These are phyloP conservation scores for Girardia tigrina DNA, from an alignment of 2,888 invertebrate genomes.

Conservation along the genomic window DNA sequence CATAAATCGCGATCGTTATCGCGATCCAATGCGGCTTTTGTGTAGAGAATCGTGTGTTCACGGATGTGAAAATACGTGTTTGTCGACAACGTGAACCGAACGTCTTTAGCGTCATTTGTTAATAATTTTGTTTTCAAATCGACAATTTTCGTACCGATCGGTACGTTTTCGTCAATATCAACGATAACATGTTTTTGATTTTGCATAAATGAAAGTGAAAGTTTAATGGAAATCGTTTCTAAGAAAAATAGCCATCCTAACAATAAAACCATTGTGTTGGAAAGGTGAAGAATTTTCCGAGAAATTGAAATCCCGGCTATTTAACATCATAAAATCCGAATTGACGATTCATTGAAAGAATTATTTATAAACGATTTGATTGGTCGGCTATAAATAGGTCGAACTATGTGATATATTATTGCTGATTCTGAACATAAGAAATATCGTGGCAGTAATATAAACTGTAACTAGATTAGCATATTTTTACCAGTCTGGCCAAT, in stretches of 20 bases:
- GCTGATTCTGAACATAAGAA: not conserved
- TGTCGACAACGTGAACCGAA: not conserved
- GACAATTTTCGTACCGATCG: not conserved
- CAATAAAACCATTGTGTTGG: too few species aligned
- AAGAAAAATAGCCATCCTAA: not conserved
- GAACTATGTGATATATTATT: not conserved
- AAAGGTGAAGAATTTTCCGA: not conserved
- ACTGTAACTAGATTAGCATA: not conserved
- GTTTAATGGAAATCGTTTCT: not conserved
- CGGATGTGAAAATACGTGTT: conserved; percentile 2
- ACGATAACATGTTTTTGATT: not conserved
- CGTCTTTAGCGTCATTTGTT: not conserved
- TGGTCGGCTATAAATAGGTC: not conserved
- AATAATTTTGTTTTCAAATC: not conserved
- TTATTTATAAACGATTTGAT: not conserved
- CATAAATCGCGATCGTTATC: conserved; percentile 24
- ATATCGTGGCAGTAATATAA: not conserved
- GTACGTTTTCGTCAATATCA: not conserved
- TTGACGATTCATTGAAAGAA: not conserved
- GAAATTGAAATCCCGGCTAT: not conserved
- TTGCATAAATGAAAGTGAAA: not conserved
- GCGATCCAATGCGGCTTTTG: not conserved
- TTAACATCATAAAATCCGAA: not conserved
- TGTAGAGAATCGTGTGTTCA: not conserved
- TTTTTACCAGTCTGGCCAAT: not conserved